Base-by-base conservation (phyloP, 2,797 vertebrate genomes). In the Galaxias olidus region DNA sequence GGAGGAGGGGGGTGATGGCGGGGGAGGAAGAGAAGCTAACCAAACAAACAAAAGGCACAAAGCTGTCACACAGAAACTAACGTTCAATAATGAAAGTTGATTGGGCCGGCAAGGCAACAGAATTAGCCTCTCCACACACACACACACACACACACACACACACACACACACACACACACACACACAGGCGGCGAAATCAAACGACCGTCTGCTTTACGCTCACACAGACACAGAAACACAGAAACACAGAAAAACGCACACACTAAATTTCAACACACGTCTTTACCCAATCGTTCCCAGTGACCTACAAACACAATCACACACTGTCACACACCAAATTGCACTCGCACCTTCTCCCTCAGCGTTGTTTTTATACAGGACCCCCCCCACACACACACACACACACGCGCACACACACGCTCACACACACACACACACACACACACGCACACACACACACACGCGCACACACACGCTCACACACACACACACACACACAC, bases 111-210 rank as follows among this genome's bases (percentile, higher is more conserved):
- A 30, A 30, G 30, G 30, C 30, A 30, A 30, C 30, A 30, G 30
- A 30, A 30, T 30, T 2, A 30, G 30, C 3, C 78, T 77, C 63
- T 74, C 81, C 75, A 84, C 84, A 86, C 75, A 84, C 85, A 0
- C 84, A 84, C 50, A 57, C 48, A 51, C 54, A 61, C 47, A 44
- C 13, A 60, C 11, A 10, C 43, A n/a, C n/a, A n/a, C 13, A 13
- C 48, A 10, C 5, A 9, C 14, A 51, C 68, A 18, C 59, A 40
- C 56, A 13, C 50, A 40, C 71, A 63, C 69, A 63, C 74, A 3
- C 30, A 30, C 30, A 30, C 30, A 30, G 6, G 6, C 6, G 30
- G 2, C 30, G 30, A 30, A 30, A 3, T 30, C 30, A 30, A 30
- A 30, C 30, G 6, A 30, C 30, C 3, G 3, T 3, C 30, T 6